Evolutionary conservation across 1,140 invertebrate species (phyloP).

Genomic region (Ylistrum balloti): DNA sequence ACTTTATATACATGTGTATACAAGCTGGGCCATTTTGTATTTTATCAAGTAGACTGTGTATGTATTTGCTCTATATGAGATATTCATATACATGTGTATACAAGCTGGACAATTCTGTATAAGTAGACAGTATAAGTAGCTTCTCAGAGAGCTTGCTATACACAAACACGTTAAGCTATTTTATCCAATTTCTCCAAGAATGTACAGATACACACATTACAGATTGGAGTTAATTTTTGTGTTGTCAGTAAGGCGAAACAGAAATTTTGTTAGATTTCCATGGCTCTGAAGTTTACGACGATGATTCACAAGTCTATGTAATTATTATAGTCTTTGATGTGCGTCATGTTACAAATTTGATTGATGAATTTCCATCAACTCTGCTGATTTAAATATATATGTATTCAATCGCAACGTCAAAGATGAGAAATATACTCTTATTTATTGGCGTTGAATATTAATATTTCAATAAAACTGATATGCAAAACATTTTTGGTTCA

Average conservation of each 20-base stretch:
- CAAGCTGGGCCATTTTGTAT: no score
- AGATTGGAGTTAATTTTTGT: not conserved
- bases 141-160: no score
- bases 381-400: not conserved
- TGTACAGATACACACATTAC: not conserved
- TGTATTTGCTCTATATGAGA: no score
- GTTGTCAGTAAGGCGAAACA: not conserved
- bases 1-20: no score
- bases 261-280: not conserved
- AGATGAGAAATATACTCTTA: no score
- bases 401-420: not conserved
- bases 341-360: no score
- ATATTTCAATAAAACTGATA: not conserved
- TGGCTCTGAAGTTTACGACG: not conserved
- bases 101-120: no score
- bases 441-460: not conserved
- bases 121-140: no score
- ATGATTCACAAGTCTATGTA: not conserved
- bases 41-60: no score
- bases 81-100: no score
- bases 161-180: not conserved
- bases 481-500: not conserved
- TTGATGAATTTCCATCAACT: not conserved
- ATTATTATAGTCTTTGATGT: not conserved
- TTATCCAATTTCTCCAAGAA: not conserved